A percentile compares a stretch with the other conserved stretches of the same genome.
These are phyloP conservation scores for Dryocosmus kuriphilus DNA, from an alignment of 2,888 invertebrate species.

Conservation along the genomic window DNA sequence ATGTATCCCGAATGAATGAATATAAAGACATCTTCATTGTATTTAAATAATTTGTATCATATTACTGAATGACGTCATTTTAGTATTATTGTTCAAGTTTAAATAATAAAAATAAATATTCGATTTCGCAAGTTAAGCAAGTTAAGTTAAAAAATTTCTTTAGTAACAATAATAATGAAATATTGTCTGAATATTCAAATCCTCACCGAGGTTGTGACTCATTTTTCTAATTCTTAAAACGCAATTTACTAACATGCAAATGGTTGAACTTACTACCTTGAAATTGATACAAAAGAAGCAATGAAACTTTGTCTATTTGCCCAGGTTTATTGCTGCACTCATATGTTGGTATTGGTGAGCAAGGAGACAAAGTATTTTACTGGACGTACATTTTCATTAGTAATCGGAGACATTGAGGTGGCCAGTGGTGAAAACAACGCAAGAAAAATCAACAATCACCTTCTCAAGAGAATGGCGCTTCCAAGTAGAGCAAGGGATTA, in stretches of 20 bases:
- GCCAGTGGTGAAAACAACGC: conserved; percentile 61
- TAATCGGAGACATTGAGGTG: conserved; percentile 62
- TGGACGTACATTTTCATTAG: conserved; percentile 70
- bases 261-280: background rate
- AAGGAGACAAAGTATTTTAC: conserved; percentile 63
- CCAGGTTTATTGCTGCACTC: conserved; percentile 72
- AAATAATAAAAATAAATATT: no score
- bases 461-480: conserved; percentile 86
- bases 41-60: conserved; percentile 3
- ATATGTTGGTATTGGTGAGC: conserved; percentile 70
- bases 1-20: background rate
- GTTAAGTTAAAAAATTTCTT: no score
- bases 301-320: conserved; percentile 42
- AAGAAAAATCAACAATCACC: conserved; percentile 67
- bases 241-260: no score
- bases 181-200: no score
- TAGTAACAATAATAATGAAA: no score
- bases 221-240: no score
- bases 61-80: background rate
- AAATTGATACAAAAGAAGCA: conserved; percentile 7
- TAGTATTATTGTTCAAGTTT: no score
- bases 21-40: background rate
- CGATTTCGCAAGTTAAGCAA: no score
- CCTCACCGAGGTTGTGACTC: no score
- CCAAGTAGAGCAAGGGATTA: conserved; percentile 96